Evolutionary conservation across 2,113 vertebrate species (phyloP).

Genomic region (Myocastor coypus): DNA sequence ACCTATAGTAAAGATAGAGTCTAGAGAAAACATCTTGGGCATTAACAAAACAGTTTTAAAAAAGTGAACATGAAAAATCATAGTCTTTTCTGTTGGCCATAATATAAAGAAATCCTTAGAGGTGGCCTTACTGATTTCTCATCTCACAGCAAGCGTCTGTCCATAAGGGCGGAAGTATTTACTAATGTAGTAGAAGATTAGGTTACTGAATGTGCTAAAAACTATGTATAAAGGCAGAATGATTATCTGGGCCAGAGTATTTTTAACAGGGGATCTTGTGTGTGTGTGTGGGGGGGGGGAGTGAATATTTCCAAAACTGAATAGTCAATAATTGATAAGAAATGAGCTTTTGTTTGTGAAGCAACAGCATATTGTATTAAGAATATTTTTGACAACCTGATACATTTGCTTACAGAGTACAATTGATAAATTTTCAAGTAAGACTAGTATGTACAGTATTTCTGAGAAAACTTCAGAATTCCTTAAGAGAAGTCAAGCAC

Average conservation of each 20-base stretch:
- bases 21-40: conserved; percentile 16
- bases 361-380: not conserved
- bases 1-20: not conserved
- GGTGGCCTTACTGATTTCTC: conserved; percentile 8
- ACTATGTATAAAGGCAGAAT: not conserved
- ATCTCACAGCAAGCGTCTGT: not conserved
- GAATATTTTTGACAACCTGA: conserved; percentile 27
- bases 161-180: conserved; percentile 4
- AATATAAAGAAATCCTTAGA: conserved; percentile 38
- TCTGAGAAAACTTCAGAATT: conserved; percentile 22
- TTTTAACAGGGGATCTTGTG: not conserved
- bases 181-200: not conserved
- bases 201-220: not conserved
- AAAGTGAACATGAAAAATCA: not conserved
- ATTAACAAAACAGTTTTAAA: conserved; percentile 24
- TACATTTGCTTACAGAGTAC: not conserved
- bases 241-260: not conserved
- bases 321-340: conserved; percentile 13
- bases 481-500: not conserved
- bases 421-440: conserved; percentile 5
- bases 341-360: conserved; percentile 23
- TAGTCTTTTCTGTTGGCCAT: not conserved
- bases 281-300: not conserved
- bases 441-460: not conserved
- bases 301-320: conserved; percentile 1